Base-by-base conservation (phyloP, 2,113 vertebrate species). In the Nothobranchius furzeri region DNA sequence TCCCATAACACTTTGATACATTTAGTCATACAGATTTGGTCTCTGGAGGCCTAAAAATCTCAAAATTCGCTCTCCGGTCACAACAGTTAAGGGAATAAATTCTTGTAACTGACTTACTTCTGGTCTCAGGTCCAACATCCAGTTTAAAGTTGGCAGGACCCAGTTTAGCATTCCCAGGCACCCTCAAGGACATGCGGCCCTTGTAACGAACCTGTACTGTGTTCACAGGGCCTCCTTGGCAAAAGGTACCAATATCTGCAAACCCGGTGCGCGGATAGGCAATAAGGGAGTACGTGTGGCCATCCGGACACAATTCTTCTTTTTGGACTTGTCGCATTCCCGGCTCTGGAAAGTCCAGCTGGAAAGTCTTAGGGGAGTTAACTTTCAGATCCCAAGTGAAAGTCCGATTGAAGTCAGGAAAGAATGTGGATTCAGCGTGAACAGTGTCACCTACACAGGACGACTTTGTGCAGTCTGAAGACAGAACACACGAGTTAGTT, bases 331-430 rank as follows among this genome's bases (percentile, higher is more conserved):
- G 97, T 17, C 70, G 88, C 79, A 98, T 90, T 86, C 93, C 93
- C 0, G 88, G 75, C 4, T 60, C 25, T 9, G 92, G 90, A 79
- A 99, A 97, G 53, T 90, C 91, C 45, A 99, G 76, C 6, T 95
- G 93, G 7, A 97, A 92, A 0, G 93, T 87, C 0, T 73, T 83
- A n/a, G 70, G 85, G 0, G 83, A 51, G 0, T 51, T 46, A 0
- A 92, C 92, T 47, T 82, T 95, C 64, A 96, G 73, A 0, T 97
- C 89, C 97, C 96, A 99, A 49, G 49, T 70, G 60, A 94, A 98
- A 12, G 93, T 96, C 56, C 92, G 93, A 73, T 95, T 94, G 79
- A 98, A 95, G 55, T 81, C 75, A 24, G 92, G 93, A 17, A 97
- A 83, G 4, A 77, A 67, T 0, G 46, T 72, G 12, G 89, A 90